phyloP scores from a whole-genome alignment of 2,888 invertebrate genomes.

The Arenicola marina region DNA sequence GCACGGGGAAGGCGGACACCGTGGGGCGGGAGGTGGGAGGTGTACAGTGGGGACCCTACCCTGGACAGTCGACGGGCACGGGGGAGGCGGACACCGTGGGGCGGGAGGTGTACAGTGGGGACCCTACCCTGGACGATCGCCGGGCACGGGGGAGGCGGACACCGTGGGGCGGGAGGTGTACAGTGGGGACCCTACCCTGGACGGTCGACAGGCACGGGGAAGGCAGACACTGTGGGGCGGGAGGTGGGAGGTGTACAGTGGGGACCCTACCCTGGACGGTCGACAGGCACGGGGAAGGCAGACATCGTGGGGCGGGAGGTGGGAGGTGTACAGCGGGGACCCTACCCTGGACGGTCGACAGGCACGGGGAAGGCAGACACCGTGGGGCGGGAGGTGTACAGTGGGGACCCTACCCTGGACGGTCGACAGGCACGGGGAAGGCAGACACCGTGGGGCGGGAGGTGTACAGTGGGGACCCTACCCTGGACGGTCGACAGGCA shows the following conservation, averaged over 20 bases:
- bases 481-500: constrained; percentile 39
- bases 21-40: constrained; percentile 40
- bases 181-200: constrained; percentile 31
- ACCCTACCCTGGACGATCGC: constrained; percentile 38
- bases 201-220: constrained; percentile 42
- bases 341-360: constrained; percentile 32
- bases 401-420: constrained; percentile 32
- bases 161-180: constrained; percentile 40
- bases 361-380: constrained; percentile 42
- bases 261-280: constrained; percentile 33
- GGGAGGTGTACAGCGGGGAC: constrained; percentile 34
- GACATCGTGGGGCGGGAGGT: constrained; percentile 40
- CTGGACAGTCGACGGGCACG: constrained; percentile 40
- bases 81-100: constrained; percentile 41
- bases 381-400: constrained; percentile 38
- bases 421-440: constrained; percentile 43
- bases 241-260: constrained; percentile 31
- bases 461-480: constrained; percentile 32
- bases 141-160: constrained; percentile 41
- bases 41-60: constrained; percentile 32
- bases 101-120: constrained; percentile 31
- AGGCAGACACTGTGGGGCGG: constrained; percentile 40
- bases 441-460: constrained; percentile 41
- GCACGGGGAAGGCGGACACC: constrained; percentile 40
- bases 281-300: constrained; percentile 43